A percentile compares a stretch with the other conserved stretches of the same genome.
Conservation (phyloP, 2,113 vertebrate species). For the Cairina moschata region DNA sequence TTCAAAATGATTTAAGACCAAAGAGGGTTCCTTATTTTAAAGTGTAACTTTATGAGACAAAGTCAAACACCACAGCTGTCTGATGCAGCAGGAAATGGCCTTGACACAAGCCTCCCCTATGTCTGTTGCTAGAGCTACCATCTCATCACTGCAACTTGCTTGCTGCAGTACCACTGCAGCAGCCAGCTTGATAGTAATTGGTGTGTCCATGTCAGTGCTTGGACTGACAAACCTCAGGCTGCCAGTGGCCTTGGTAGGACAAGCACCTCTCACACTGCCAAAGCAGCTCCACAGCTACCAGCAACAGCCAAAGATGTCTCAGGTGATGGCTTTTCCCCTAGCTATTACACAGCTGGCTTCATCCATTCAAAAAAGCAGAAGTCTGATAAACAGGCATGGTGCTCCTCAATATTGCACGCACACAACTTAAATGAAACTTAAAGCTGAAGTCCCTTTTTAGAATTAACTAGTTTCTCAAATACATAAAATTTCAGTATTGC, state of each 20-base stretch:
- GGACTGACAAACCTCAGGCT: neutral
- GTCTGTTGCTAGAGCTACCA: neutral
- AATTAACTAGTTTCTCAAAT: neutral
- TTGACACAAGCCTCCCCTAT: neutral
- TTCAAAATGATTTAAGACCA: neutral
- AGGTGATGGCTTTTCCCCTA: neutral
- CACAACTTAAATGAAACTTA: neutral
- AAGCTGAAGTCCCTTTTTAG: neutral
- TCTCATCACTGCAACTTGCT: neutral
- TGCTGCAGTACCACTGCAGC: fast-evolving
- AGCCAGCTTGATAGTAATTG: neutral
- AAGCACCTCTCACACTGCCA: fast-evolving
- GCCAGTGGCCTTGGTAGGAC: neutral
- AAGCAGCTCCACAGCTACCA: neutral
- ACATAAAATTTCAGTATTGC: neutral
- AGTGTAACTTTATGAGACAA: neutral
- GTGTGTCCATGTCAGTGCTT: neutral
- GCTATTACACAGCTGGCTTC: neutral
- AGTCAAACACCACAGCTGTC: neutral
- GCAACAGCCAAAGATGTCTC: neutral
- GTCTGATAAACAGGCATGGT: fast-evolving
- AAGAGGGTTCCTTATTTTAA: neutral
- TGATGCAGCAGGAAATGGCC: neutral
- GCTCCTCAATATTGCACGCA: neutral
- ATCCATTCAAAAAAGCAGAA: neutral